phyloP scores from a whole-genome alignment of 2,888 invertebrate genomes.

The Idaea biselata region DNA sequence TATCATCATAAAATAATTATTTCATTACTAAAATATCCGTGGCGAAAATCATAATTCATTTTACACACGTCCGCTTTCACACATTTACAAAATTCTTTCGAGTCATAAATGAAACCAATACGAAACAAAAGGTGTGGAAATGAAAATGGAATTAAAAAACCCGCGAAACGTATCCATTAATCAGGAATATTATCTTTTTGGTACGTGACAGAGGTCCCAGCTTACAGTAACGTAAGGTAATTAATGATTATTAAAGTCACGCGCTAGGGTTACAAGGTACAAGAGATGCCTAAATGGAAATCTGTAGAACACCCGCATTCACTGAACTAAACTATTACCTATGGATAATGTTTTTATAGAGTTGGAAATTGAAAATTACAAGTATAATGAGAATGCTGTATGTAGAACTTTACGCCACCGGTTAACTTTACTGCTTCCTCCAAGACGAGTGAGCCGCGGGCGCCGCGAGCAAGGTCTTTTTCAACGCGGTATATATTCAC shows the following conservation, averaged over 20 bases:
- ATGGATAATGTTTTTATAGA: too few species aligned
- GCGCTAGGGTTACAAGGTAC: slow-evolving; percentile 21
- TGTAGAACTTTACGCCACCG: too few species aligned
- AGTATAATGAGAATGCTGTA: too few species aligned
- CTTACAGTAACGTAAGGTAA: slow-evolving; percentile 43
- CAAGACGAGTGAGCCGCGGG: too few species aligned
- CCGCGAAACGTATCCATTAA: slow-evolving; percentile 30
- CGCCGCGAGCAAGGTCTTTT: too few species aligned
- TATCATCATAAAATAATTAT: neutral
- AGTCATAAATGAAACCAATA: neutral
- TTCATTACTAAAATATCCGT: neutral
- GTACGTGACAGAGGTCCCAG: slow-evolving; percentile 37
- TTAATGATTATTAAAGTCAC: slow-evolving; percentile 52
- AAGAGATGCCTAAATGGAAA: neutral
- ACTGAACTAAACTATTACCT: neutral
- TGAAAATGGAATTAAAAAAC: slow-evolving; percentile 13
- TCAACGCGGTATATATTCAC: too few species aligned
- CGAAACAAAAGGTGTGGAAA: slow-evolving; percentile 15
- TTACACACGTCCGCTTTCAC: neutral
- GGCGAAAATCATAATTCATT: neutral
- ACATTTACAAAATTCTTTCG: slow-evolving; percentile 1
- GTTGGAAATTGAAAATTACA: too few species aligned
- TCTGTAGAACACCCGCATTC: neutral
- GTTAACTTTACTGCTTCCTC: too few species aligned
- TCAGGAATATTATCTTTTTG: slow-evolving; percentile 45